Evolutionary conservation across 53 echinoderm and acorn worm genomes (phyloP).

Genomic region (Holothuria leucospilota): DNA sequence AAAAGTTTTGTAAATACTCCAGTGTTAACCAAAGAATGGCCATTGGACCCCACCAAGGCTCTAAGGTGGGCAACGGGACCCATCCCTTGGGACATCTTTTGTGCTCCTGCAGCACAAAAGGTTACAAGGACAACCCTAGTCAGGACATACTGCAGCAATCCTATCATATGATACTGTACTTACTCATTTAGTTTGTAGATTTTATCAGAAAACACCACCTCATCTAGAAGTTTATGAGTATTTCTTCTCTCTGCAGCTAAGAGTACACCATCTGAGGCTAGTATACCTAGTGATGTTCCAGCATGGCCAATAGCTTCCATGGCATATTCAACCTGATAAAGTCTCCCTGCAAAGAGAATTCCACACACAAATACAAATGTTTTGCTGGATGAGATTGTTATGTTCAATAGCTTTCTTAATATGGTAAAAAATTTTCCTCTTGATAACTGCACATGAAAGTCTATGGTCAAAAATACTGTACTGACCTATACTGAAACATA

Average conservation of each 20-base stretch:
- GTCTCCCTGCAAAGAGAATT: conserved; percentile 72
- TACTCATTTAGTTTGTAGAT: conserved; percentile 98
- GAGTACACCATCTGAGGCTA: conserved; percentile 94
- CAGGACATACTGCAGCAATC: no score
- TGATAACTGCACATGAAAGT: background rate
- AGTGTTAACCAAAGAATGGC: no score
- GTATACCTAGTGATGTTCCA: conserved; percentile 93
- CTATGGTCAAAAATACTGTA: no score
- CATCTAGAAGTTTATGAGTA: conserved; percentile 96
- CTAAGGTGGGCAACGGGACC: no score
- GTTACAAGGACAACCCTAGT: no score
- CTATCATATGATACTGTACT: background rate
- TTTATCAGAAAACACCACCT: conserved; percentile 98
- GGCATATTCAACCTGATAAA: conserved; percentile 99
- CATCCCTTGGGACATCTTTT: no score
- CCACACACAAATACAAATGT: background rate
- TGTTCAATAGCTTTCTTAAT: no score
- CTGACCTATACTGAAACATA: no score
- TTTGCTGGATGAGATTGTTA: background rate
- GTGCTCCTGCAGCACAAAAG: no score
- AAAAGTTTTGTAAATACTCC: no score
- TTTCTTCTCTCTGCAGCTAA: conserved; percentile 98
- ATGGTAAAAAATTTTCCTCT: no score
- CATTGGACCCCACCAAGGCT: no score
- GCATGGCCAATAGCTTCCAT: conserved; percentile 99